phyloP scores from a whole-genome alignment of 2,113 vertebrate species.

The Myocastor coypus region DNA sequence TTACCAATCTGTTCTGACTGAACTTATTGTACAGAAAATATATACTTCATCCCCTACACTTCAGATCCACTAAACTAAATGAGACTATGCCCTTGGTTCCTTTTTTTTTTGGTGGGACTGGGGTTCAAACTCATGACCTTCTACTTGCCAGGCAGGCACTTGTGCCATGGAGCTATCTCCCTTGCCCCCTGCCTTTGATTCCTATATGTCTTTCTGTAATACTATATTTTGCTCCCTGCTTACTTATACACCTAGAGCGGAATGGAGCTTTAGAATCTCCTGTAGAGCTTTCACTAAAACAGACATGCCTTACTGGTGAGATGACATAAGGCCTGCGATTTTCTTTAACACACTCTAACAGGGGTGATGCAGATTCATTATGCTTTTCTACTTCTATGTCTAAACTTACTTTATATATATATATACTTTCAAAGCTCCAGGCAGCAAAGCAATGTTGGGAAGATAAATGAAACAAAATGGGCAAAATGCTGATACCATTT shows the following conservation, averaged over 20 bases:
- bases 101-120: no score
- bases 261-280: neutral
- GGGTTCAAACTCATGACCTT: no score
- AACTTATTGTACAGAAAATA: neutral
- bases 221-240: neutral
- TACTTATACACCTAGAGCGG: conserved; percentile 15
- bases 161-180: no score
- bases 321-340: conserved; percentile 33
- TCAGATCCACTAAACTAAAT: conserved; percentile 34
- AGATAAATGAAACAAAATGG: conserved; percentile 16
- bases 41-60: neutral
- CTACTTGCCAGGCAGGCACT: no score
- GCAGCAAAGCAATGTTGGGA: conserved; percentile 37
- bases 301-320: neutral
- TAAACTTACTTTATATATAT: conserved; percentile 27
- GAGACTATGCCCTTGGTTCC: neutral
- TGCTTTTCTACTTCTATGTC: neutral
- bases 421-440: neutral
- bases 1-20: neutral
- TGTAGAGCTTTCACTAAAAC: neutral
- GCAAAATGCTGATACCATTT: conserved; percentile 12
- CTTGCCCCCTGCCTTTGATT: neutral
- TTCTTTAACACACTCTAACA: conserved; percentile 20
- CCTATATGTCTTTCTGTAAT: neutral
- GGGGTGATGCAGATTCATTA: neutral